phyloP scores from a whole-genome alignment of 1,140 invertebrate genomes.

The Ceratosolen solmsi region DNA sequence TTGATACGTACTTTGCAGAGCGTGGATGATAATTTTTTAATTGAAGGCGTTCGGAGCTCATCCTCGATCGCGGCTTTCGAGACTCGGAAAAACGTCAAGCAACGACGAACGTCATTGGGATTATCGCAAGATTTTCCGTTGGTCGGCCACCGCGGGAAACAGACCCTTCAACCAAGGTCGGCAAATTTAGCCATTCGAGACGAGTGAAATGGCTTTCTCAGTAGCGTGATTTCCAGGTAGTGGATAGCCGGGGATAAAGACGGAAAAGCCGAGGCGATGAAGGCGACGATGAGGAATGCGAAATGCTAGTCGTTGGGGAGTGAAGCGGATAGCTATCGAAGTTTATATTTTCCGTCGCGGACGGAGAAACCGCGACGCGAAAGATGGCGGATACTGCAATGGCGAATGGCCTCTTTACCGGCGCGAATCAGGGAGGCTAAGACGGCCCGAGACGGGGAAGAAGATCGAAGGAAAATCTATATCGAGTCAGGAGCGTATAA shows the following conservation, averaged over 20 bases:
- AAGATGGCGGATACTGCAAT: neutral
- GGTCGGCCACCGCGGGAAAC: neutral
- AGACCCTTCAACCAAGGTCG: too few relatives aligned
- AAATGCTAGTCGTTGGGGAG: conserved; percentile 12
- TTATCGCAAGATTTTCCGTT: neutral
- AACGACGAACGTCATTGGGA: neutral
- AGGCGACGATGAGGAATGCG: neutral
- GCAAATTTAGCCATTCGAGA: neutral
- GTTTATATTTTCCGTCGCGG: neutral
- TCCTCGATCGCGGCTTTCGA: neutral
- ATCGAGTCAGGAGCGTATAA: conserved; percentile 11
- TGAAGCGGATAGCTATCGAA: conserved; percentile 24
- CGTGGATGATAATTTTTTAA: neutral
- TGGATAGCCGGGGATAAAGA: neutral
- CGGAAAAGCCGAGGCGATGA: neutral
- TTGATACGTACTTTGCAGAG: neutral
- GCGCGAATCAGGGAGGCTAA: conserved; percentile 49
- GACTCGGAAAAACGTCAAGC: neutral
- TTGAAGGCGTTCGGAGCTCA: neutral
- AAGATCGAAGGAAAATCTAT: conserved; percentile 44
- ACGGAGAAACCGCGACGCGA: neutral
- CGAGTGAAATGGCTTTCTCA: neutral
- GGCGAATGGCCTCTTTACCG: neutral
- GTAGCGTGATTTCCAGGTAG: neutral
- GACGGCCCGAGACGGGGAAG: neutral